Evolutionary conservation across 1,140 invertebrate species (phyloP).

Genomic region (Drosophila serrata): DNA sequence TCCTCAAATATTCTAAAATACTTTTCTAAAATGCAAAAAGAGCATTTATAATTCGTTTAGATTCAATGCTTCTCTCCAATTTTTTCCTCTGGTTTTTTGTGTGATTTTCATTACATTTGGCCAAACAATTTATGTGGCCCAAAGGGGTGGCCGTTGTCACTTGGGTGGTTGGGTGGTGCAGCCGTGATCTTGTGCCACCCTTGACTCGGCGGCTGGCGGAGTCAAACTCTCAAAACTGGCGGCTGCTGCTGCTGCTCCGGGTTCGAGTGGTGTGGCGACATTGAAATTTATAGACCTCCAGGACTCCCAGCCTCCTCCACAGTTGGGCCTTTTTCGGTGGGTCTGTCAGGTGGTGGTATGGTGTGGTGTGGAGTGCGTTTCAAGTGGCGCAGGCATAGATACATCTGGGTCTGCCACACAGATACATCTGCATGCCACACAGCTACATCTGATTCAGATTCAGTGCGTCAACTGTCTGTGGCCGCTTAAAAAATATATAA

Average conservation of each 20-base stretch:
- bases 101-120: constrained; percentile 67
- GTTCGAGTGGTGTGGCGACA: constrained; percentile 68
- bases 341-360: constrained; percentile 30
- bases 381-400: constrained; percentile 44
- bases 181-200: constrained; percentile 44
- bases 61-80: background rate
- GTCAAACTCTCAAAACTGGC: constrained; percentile 36
- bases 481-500: constrained; percentile 20
- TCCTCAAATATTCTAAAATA: background rate
- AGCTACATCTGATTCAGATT: constrained; percentile 38
- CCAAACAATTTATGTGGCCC: constrained; percentile 72
- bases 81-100: constrained; percentile 22
- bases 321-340: constrained; percentile 2
- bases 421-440: constrained; percentile 41
- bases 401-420: constrained; percentile 21
- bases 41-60: constrained; percentile 13
- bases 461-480: constrained; percentile 47
- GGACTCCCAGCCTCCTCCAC: constrained; percentile 6
- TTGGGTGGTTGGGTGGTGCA: constrained; percentile 21
- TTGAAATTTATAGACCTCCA: constrained; percentile 72
- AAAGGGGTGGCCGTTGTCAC: constrained; percentile 51
- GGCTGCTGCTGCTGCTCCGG: constrained; percentile 1
- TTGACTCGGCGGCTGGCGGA: constrained; percentile 31
- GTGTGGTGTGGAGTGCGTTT: constrained; percentile 40
- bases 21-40: background rate